These are phyloP conservation scores for Epinotia nisella DNA, from an alignment of 2,888 invertebrate species.

Conservation along the genomic window DNA sequence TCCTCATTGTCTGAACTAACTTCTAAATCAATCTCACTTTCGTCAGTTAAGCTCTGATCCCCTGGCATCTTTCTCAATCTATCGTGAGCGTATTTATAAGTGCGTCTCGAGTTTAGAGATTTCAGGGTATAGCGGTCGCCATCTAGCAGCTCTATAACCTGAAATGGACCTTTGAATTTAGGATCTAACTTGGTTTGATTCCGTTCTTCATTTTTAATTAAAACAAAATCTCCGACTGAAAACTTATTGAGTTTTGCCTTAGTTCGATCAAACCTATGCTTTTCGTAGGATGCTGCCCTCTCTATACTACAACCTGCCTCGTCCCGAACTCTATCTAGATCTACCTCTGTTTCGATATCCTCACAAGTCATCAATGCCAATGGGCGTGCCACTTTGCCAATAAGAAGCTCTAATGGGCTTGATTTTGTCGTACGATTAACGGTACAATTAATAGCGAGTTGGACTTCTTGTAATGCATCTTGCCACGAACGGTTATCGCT, in stretches of 20 bases:
- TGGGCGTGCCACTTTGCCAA: too few species aligned
- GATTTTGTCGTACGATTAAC: too few species aligned
- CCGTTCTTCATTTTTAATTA: constrained; percentile 47
- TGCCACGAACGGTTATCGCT: too few species aligned
- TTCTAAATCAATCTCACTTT: background rate
- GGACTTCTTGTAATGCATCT: too few species aligned
- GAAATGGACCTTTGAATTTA: constrained; percentile 48
- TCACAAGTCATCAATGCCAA: too few species aligned
- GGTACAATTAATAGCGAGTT: too few species aligned
- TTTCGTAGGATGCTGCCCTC: constrained; percentile 42
- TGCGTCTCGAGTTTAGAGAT: constrained; percentile 43
- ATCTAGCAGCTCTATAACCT: constrained; percentile 45
- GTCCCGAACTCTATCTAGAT: too few species aligned
- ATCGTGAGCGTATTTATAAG: constrained; percentile 50
- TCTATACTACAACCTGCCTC: constrained; percentile 39
- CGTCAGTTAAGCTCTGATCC: background rate
- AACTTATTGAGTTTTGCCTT: constrained; percentile 44
- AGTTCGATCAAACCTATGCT: constrained; percentile 42
- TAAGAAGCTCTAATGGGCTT: too few species aligned
- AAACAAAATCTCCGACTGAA: constrained; percentile 47
- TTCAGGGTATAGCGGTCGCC: constrained; percentile 47
- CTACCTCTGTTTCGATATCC: too few species aligned
- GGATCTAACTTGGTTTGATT: constrained; percentile 50
- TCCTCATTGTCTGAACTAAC: background rate
- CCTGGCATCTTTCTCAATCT: constrained; percentile 1